phyloP scores from a whole-genome alignment of 2,888 invertebrate genomes.

The Itoplectis maculator region DNA sequence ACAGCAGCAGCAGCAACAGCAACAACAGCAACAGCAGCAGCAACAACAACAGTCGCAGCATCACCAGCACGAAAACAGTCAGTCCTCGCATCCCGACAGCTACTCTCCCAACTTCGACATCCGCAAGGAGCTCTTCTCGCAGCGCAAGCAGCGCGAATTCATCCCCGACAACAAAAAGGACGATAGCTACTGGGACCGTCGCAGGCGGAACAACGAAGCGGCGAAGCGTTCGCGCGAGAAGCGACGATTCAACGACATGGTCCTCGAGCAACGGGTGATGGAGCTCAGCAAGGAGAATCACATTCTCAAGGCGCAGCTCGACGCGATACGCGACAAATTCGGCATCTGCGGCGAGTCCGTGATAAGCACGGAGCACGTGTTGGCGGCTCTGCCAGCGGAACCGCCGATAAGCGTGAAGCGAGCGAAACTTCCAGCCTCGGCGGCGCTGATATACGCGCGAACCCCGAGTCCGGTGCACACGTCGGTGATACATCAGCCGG shows the following conservation, averaged over 20 bases:
- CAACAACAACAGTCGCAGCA: constrained; percentile 78
- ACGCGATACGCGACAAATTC: constrained; percentile 96
- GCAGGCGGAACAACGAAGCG: constrained; percentile 98
- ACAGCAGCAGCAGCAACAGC: constrained; percentile 67
- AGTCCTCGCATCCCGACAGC: constrained; percentile 80
- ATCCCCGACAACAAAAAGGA: constrained; percentile 99
- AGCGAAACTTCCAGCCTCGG: constrained; percentile 85
- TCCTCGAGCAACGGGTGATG: constrained; percentile 96
- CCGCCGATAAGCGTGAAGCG: constrained; percentile 94
- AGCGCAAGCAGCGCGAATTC: constrained; percentile 97
- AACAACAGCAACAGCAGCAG: constrained; percentile 78
- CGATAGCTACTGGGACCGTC: constrained; percentile 98
- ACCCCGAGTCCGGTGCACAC: constrained; percentile 87
- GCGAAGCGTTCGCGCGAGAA: constrained; percentile 99
- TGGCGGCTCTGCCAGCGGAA: constrained; percentile 94
- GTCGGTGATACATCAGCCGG: constrained; percentile 87
- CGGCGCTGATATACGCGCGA: constrained; percentile 86
- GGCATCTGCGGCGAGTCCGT: constrained; percentile 95
- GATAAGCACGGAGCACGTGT: constrained; percentile 94
- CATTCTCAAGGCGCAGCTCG: constrained; percentile 95
- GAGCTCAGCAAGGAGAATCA: constrained; percentile 98
- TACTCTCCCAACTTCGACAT: constrained; percentile 82
- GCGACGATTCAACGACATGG: constrained; percentile 98
- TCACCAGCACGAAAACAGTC: constrained; percentile 80
- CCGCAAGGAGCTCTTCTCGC: constrained; percentile 94